phyloP scores from a whole-genome alignment of 1,140 invertebrate species.

The Lasaia peninsularis region DNA sequence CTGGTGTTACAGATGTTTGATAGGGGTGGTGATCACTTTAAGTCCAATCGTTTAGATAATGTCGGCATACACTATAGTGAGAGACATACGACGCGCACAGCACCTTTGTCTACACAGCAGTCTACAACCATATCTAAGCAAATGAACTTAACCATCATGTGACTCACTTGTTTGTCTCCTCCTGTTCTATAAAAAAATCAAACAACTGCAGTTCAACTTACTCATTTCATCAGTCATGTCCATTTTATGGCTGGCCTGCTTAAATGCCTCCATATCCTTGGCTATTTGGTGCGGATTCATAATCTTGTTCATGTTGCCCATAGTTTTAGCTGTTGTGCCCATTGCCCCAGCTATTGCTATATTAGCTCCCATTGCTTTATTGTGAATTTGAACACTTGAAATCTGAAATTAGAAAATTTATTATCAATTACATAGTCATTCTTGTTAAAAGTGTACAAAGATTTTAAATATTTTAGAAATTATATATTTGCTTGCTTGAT shows the following conservation, averaged over 20 bases:
- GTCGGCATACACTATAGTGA: too few relatives aligned
- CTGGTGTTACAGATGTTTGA: too few relatives aligned
- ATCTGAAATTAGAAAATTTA: constrained; percentile 78
- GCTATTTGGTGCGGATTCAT: constrained; percentile 91
- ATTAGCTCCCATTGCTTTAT: constrained; percentile 93
- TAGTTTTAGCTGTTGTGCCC: constrained; percentile 91
- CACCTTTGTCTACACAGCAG: too few relatives aligned
- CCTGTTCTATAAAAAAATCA: too few relatives aligned
- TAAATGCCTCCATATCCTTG: constrained; percentile 89
- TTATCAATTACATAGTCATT: constrained; percentile 5
- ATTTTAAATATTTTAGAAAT: too few relatives aligned
- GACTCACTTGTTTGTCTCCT: too few relatives aligned
- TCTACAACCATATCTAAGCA: too few relatives aligned
- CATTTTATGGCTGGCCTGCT: constrained; percentile 90
- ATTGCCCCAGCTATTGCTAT: constrained; percentile 91
- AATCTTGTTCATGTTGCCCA: constrained; percentile 91
- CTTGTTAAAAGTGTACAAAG: background rate
- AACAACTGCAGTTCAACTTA: constrained; percentile 72
- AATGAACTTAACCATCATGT: too few relatives aligned
- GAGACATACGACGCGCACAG: too few relatives aligned
- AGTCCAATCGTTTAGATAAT: too few relatives aligned
- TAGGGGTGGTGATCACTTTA: too few relatives aligned
- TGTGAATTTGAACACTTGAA: constrained; percentile 87
- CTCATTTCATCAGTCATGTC: constrained; percentile 97
- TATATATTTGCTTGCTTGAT: too few relatives aligned